Percentiles rank a stretch among this genome's conserved stretches.
Conservation (phyloP, 2,888 invertebrate species). For the Acanthosepion lycidas region DNA sequence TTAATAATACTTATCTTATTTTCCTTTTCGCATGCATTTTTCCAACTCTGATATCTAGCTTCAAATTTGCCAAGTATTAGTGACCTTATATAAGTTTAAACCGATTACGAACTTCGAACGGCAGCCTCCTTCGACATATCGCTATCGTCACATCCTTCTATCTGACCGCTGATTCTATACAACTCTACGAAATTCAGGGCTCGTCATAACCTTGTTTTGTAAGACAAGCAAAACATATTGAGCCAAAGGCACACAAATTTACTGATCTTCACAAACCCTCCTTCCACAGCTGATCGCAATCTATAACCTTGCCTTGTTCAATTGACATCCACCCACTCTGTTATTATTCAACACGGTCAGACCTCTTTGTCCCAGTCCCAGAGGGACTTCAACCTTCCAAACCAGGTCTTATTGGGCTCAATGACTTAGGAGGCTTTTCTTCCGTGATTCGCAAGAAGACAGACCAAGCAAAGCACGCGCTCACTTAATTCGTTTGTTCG, state of each 20-base stretch:
- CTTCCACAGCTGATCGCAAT: background rate
- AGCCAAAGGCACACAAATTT: background rate
- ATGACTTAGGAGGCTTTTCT: background rate
- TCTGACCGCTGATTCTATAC: too few species aligned
- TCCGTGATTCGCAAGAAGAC: constrained; percentile 1
- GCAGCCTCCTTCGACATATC: too few species aligned
- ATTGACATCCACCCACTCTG: background rate
- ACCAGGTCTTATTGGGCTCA: constrained; percentile 4
- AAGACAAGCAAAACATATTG: background rate
- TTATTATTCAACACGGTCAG: background rate
- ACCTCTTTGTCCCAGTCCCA: background rate
- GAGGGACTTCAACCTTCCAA: background rate
- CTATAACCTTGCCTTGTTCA: background rate
- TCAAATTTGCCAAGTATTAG: too few species aligned
- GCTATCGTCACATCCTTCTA: too few species aligned
- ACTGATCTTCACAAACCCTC: background rate
- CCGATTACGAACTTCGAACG: too few species aligned
- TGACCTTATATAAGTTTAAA: too few species aligned
- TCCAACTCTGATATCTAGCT: too few species aligned
- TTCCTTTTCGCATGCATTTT: too few species aligned
- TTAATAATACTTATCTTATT: too few species aligned
- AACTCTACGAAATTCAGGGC: too few species aligned
- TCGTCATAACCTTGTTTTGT: too few species aligned
- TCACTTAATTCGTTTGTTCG: background rate
- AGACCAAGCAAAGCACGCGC: background rate